Evolutionary conservation across 2,888 invertebrate genomes (phyloP).

Genomic region (Sylvicola cinctus): DNA sequence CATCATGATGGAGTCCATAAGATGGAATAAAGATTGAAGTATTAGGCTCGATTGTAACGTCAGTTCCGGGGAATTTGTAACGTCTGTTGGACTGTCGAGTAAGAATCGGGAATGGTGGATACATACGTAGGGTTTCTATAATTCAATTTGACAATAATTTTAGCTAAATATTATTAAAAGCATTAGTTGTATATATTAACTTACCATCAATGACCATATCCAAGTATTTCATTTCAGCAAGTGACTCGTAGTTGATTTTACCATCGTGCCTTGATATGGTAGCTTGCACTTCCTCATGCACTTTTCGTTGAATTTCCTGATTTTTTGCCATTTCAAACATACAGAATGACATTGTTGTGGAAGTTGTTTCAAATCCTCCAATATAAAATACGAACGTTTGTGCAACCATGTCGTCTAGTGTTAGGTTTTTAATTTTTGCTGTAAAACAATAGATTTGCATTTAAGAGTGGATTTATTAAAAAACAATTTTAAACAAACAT

Average conservation of each 20-base stretch:
- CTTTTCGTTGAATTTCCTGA: constrained; percentile 27
- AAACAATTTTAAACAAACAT: not conserved
- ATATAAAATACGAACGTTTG: constrained; percentile 19
- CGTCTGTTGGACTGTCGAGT: constrained; percentile 22
- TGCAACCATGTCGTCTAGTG: too few relatives aligned
- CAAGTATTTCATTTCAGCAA: constrained; percentile 33
- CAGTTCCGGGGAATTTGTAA: constrained; percentile 18
- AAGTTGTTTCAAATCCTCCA: constrained; percentile 40
- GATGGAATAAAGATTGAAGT: constrained; percentile 21
- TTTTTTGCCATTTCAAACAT: constrained; percentile 32
- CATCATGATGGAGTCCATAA: constrained; percentile 24
- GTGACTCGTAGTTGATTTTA: constrained; percentile 30
- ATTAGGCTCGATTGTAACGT: constrained; percentile 18
- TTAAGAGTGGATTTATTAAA: too few relatives aligned
- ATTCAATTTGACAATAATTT: not conserved
- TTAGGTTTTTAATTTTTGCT: too few relatives aligned
- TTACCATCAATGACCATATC: constrained; percentile 32
- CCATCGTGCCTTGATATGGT: constrained; percentile 25
- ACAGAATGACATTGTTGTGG: constrained; percentile 34
- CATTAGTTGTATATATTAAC: too few relatives aligned
- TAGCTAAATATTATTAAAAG: too few relatives aligned
- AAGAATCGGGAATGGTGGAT: constrained; percentile 23
- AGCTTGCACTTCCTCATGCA: constrained; percentile 27
- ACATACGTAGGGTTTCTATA: constrained; percentile 23
- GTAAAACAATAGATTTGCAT: too few relatives aligned